Evolutionary conservation across 2,797 vertebrate species (phyloP).

Genomic region (Lepilemur septentrionalis): DNA sequence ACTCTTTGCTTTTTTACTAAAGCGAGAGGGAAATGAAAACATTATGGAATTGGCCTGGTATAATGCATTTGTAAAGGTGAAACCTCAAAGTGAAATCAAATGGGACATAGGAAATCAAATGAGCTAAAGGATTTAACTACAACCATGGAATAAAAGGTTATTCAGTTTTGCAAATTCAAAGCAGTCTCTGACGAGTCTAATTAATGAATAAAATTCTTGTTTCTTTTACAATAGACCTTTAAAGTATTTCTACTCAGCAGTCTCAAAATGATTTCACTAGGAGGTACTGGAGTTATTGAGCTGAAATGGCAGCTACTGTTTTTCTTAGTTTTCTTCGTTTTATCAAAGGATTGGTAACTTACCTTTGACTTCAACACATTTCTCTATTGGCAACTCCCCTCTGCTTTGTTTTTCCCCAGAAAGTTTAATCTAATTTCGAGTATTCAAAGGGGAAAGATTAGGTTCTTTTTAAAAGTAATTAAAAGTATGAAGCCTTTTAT

Average conservation of each 20-base stretch:
- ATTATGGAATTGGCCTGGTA: neutral
- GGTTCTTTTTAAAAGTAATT: constrained; percentile 55
- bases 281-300: constrained; percentile 39
- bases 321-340: constrained; percentile 38
- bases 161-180: constrained; percentile 74
- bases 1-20: neutral
- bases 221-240: constrained; percentile 78
- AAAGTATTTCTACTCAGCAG: constrained; percentile 69
- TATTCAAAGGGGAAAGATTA: constrained; percentile 39
- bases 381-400: neutral
- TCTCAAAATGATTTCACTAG: constrained; percentile 65
- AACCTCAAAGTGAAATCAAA: constrained; percentile 41
- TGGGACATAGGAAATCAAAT: constrained; percentile 64
- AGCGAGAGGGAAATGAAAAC: constrained; percentile 65
- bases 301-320: constrained; percentile 60
- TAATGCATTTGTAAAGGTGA: constrained; percentile 63
- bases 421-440: constrained; percentile 42
- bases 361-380: neutral
- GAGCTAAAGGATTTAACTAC: constrained; percentile 74
- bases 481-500: constrained; percentile 46
- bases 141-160: constrained; percentile 74
- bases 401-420: constrained; percentile 1
- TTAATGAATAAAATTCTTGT: constrained; percentile 80
- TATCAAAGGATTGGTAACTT: neutral
- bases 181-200: constrained; percentile 71